Evolutionary conservation across 2,113 vertebrate species (phyloP), one percentile per base, ranked within the genome.

Genomic region (Verasper variegatus): DNA sequence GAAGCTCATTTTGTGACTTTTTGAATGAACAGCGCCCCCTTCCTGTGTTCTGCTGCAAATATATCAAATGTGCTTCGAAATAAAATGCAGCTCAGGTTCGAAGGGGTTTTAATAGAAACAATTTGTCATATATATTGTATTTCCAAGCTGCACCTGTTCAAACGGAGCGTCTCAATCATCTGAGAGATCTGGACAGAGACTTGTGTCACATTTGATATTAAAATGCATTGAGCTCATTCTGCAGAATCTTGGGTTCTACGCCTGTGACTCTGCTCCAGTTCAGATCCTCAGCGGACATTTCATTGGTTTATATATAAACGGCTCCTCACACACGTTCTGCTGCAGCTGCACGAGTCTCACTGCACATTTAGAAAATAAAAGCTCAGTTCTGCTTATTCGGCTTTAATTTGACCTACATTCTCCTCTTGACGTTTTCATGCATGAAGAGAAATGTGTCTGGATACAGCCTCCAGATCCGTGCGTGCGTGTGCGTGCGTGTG

Each of bases 381-480:
- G 40, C 47, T 18, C 14, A 20, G 18, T 51, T 15, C 18, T 51
- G 47, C 7, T 77, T 5, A 54, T 59, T 78, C 68, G 63, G 61
- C 74, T 83, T 87, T 71, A 40, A 37, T 62, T 3, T 89, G 76
- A 89, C 82, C 79, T 75, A 80, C 35, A 82, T 84, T 37, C 65
- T 15, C 9, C 5, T 42, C 56, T 20, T n/a, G 51, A 4, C 15
- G 47, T 11, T 37, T n/a, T 9, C 27, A 11, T 47, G 31, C 51
- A 37, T 45, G 26, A 26, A 40, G 47, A 78, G n/a, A 27, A 3
- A 74, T 24, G 13, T 3, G 10, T 42, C 35, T 37, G 35, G 35
- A 68, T 18, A 52, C 18, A 54, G 0, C 60, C 47, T 13, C 11
- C 35, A 23, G 9, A 31, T 18, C 12, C 51, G 4, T 45, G 27